Evolutionary conservation across 2,797 vertebrate genomes (phyloP), one percentile per base, ranked within the genome.

Genomic region (Thaleichthys pacificus): DNA sequence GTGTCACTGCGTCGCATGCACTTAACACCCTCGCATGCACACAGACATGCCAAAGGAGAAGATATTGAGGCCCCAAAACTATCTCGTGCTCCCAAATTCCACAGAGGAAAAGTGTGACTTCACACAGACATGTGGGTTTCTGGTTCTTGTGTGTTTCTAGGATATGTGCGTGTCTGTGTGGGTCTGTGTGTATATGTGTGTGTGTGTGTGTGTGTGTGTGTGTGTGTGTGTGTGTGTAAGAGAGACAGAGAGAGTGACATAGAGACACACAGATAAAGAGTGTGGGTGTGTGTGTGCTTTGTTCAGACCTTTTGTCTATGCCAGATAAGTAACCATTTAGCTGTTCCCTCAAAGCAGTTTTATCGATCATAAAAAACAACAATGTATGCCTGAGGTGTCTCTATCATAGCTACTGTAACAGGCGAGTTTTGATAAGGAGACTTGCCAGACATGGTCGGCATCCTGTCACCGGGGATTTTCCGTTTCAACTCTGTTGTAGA

Each of bases 11-110:
- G 62, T 30, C 17, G 42, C 24, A 42, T 14, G 62, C 8, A 72
- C 68, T 63, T 4, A 28, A 62, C 58, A 61, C 64, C 32, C 38
- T 51, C 35, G 4, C 68, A 35, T 38, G 56, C 57, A 61, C 65
- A 68, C 14, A 62, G 26, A 68, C 21, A 30, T 61, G 68, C 14
- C 21, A 22, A 21, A 8, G n/a, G n/a, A 5, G 14, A 56, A 56
- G 11, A 61, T 61, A 11, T 24, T 61, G 11, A 22, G 58, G 58
- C 58, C 24, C n/a, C 56, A 22, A 22, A 22, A 58, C n/a, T 5
- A 58, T 22, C 56, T 24, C 4, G 24, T 26, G 60, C 60, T 61
- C 14, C 60, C 17, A 63, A 63, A 63, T 63, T 63, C 61, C 28
- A 15, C 61, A 35, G 15, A 12, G 6, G 58, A 26, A 26, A 21